These are phyloP conservation scores for Eutrigla gurnardus DNA, from an alignment of 2,797 vertebrate genomes.

Conservation along the genomic window DNA sequence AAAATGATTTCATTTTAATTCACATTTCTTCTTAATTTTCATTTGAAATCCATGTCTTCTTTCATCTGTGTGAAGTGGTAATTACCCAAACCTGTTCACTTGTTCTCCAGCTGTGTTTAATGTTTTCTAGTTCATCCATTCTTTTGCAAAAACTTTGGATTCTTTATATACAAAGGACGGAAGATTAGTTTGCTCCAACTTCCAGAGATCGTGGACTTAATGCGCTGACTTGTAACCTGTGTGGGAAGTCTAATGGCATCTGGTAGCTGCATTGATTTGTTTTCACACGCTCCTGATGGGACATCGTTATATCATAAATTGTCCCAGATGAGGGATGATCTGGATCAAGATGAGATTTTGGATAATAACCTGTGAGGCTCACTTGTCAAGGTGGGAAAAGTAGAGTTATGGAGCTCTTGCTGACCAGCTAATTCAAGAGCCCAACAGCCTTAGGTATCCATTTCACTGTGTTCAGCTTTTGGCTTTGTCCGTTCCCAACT, in stretches of 20 bases:
- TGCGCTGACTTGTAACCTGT: neutral
- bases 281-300: constrained; percentile 8
- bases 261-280: constrained; percentile 15
- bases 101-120: constrained; percentile 45
- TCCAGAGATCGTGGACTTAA: neutral
- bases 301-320: neutral
- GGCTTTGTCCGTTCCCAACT: neutral
- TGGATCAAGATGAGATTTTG: neutral
- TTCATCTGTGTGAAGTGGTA: constrained; percentile 62
- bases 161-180: neutral
- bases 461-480: constrained; percentile 17
- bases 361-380: constrained; percentile 19
- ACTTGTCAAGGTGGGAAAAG: constrained; percentile 16
- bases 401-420: constrained; percentile 22
- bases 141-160: neutral
- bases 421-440: constrained; percentile 35
- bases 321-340: neutral
- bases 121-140: constrained; percentile 33
- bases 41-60: constrained; percentile 65
- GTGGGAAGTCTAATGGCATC: constrained; percentile 10
- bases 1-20: constrained; percentile 72
- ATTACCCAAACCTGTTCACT: constrained; percentile 50
- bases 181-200: constrained; percentile 21
- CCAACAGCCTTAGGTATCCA: constrained; percentile 17
- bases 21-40: constrained; percentile 65